phyloP scores from a whole-genome alignment of 2,113 vertebrate genomes.

The Lepisosteus oculatus region DNA sequence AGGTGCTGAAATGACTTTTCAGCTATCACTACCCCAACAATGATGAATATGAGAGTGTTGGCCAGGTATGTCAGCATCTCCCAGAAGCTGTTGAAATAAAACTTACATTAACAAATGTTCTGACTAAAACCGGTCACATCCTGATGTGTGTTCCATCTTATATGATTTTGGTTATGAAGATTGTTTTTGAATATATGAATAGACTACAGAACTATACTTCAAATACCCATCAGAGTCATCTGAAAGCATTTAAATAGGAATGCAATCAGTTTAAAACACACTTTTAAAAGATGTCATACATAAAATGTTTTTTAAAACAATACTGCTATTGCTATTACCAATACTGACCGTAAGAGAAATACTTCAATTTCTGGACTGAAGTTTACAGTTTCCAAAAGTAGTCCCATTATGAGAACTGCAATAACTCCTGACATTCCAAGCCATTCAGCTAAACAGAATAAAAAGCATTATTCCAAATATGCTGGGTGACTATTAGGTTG shows the following conservation, averaged over 20 bases:
- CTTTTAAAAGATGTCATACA: no score
- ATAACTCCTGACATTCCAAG: constrained; percentile 40
- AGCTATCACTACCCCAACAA: constrained; percentile 38
- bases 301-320: no score
- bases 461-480: background rate
- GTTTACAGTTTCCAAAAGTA: constrained; percentile 37
- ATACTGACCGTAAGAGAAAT: constrained; percentile 32
- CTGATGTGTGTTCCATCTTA: no score
- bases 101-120: background rate
- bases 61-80: constrained; percentile 40
- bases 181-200: no score
- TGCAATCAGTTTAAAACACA: no score
- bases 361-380: constrained; percentile 36
- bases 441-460: constrained; percentile 36
- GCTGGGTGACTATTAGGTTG: background rate
- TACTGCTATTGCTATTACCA: no score
- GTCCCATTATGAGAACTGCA: constrained; percentile 31
- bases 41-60: constrained; percentile 34
- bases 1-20: constrained; percentile 24
- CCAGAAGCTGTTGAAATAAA: constrained; percentile 34
- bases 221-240: no score
- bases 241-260: no score
- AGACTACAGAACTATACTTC: no score
- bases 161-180: no score
- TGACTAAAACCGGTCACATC: no score